phyloP scores from a whole-genome alignment of 2,888 invertebrate genomes.

The Scaeva pyrastri region DNA sequence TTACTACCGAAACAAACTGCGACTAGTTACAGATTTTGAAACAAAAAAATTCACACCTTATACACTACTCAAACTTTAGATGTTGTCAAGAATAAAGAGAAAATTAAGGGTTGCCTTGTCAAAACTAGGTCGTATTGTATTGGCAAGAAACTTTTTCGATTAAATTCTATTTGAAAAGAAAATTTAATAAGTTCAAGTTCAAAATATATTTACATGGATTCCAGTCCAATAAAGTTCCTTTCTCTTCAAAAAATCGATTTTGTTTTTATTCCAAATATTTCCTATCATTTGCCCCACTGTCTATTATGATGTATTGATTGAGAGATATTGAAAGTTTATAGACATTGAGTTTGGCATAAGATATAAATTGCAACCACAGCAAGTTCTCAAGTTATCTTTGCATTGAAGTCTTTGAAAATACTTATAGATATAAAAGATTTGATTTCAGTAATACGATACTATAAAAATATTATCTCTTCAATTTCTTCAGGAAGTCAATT shows the following conservation, averaged over 20 bases:
- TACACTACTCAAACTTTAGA: too few species aligned
- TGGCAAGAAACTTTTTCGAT: too few species aligned
- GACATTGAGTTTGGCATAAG: neutral
- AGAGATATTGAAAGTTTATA: neutral
- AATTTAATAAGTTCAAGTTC: too few species aligned
- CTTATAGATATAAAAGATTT: neutral
- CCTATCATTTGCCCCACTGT: neutral
- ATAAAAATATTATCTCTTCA: neutral
- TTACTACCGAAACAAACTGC: too few species aligned
- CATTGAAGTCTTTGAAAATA: neutral
- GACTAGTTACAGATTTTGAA: too few species aligned
- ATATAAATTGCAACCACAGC: constrained; percentile 13
- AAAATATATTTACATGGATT: too few species aligned
- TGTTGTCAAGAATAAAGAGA: too few species aligned
- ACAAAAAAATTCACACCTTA: too few species aligned
- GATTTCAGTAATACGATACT: neutral
- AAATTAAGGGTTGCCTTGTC: too few species aligned
- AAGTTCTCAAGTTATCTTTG: neutral
- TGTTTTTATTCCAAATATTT: neutral
- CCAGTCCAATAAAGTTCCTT: too few species aligned
- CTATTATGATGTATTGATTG: neutral
- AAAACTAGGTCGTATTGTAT: too few species aligned
- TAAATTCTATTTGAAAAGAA: too few species aligned
- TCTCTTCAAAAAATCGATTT: neutral
- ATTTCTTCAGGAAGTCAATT: neutral